A percentile compares a stretch with the other conserved stretches of the same genome.
Conservation (phyloP, 2,113 vertebrate species). For the Ctenomys sociabilis region DNA sequence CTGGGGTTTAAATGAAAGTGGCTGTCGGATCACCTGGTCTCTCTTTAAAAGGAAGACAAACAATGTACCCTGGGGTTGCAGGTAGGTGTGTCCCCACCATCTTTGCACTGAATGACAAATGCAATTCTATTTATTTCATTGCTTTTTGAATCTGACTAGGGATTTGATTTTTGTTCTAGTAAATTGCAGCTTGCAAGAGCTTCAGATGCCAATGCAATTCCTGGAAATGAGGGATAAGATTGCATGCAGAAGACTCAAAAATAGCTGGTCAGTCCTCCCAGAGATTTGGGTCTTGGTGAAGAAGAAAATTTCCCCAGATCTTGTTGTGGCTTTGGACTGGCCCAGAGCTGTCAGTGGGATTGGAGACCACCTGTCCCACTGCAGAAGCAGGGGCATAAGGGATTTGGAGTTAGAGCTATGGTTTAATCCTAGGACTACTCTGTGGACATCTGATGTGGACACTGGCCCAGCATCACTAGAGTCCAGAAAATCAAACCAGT, state of each 20-base stretch:
- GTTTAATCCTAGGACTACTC: not conserved
- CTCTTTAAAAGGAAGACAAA: slow-evolving; percentile 36
- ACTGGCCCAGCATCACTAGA: accelerated
- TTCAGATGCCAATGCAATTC: slow-evolving; percentile 59
- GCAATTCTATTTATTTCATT: slow-evolving; percentile 68
- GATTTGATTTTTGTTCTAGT: slow-evolving; percentile 73
- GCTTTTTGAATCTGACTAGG: slow-evolving; percentile 64
- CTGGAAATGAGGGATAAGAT: slow-evolving; percentile 69
- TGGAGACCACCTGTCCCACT: accelerated
- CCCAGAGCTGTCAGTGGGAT: not conserved
- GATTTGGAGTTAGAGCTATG: accelerated
- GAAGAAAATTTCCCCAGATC: not conserved
- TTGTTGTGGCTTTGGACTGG: not conserved
- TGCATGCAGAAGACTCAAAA: slow-evolving; percentile 26
- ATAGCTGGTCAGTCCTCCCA: not conserved
- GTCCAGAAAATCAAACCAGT: not conserved
- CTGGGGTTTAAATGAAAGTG: not conserved
- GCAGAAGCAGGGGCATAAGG: accelerated
- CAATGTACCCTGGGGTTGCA: not conserved
- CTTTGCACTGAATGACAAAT: not conserved
- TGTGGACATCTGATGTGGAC: not conserved
- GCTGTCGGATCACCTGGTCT: not conserved
- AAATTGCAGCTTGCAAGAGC: slow-evolving; percentile 67
- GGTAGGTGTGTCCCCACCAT: slow-evolving; percentile 22
- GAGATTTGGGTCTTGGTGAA: not conserved